phyloP scores from a whole-genome alignment of 1,140 invertebrate genomes.

The Ostrea edulis region DNA sequence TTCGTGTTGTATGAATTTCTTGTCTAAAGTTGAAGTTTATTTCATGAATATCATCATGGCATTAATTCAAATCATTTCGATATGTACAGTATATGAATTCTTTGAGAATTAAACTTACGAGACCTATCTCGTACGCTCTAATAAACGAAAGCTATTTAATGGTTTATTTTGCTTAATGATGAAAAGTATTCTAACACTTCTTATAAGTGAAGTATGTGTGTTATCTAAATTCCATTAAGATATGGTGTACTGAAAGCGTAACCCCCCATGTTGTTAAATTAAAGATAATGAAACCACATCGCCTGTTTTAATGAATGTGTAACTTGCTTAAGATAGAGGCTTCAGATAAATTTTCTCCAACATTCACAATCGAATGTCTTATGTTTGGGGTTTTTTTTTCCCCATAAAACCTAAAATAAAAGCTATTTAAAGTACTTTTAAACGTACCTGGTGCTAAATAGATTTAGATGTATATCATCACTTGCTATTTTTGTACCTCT shows the following conservation, averaged over 20 bases:
- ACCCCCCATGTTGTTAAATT: slow-evolving; percentile 12
- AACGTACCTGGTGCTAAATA: too few species aligned
- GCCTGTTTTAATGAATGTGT: not conserved
- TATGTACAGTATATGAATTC: too few species aligned
- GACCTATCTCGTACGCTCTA: not conserved
- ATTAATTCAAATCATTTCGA: too few species aligned
- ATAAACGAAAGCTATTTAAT: not conserved
- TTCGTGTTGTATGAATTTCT: too few species aligned
- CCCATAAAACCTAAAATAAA: too few species aligned
- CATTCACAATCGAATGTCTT: too few species aligned
- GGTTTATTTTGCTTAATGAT: not conserved
- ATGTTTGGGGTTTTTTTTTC: too few species aligned
- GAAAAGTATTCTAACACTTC: not conserved
- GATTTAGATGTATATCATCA: too few species aligned
- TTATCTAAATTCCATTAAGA: slow-evolving; percentile 33
- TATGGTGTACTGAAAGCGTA: not conserved
- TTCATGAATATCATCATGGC: too few species aligned
- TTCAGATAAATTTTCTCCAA: not conserved
- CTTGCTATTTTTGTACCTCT: too few species aligned
- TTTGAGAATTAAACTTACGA: not conserved
- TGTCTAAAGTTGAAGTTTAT: too few species aligned
- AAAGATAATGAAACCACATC: not conserved
- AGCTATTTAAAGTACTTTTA: too few species aligned
- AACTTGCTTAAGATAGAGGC: not conserved
- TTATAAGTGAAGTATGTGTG: not conserved